A percentile compares a stretch with the other conserved stretches of the same genome.
These are phyloP conservation scores for Spatulosminthurus flaviceps DNA, from an alignment of 2,888 invertebrate genomes.

Conservation along the genomic window DNA sequence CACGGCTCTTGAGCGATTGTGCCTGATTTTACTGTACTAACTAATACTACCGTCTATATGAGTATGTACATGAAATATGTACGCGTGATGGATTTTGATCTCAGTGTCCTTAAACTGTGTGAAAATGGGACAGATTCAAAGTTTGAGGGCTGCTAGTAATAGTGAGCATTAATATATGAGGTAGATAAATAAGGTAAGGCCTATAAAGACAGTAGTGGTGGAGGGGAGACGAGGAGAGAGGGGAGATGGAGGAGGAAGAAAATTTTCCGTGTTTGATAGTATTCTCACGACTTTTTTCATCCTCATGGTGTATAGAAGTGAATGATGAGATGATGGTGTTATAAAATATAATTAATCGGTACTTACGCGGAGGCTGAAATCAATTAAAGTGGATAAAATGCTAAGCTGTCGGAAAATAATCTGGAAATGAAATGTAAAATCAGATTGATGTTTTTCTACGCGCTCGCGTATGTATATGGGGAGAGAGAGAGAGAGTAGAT, in stretches of 20 bases:
- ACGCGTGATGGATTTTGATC: no score
- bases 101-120: no score
- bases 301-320: slow-evolving; percentile 6
- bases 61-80: no score
- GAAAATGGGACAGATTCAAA: no score
- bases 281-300: slow-evolving; percentile 14
- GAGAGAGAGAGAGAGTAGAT: no score
- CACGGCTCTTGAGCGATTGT: no score
- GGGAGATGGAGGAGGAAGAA: not conserved
- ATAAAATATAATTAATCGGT: slow-evolving; percentile 18
- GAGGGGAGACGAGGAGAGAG: slow-evolving; percentile 15
- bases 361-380: not conserved
- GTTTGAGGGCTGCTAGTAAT: no score
- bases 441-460: not conserved
- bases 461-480: no score
- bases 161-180: no score
- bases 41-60: no score
- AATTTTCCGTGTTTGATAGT: not conserved
- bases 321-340: slow-evolving; percentile 18
- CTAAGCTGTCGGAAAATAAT: not conserved
- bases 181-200: no score
- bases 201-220: not conserved
- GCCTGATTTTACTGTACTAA: not conserved
- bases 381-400: slow-evolving; percentile 2
- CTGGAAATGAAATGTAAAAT: not conserved